These are phyloP conservation scores for Notechis scutatus DNA, from an alignment of 2,113 vertebrate genomes.

Conservation along the genomic window DNA sequence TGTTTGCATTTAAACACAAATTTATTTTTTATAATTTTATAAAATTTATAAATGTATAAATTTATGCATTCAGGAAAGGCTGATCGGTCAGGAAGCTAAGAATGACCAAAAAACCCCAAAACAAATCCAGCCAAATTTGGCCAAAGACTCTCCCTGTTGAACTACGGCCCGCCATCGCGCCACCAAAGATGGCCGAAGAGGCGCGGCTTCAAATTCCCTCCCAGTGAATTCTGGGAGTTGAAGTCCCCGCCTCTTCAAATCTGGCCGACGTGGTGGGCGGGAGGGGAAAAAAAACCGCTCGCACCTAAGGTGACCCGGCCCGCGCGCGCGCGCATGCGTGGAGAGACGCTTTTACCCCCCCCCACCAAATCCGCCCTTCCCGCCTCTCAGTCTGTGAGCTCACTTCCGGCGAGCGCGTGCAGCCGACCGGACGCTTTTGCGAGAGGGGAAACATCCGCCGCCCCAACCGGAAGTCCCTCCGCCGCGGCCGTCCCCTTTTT, in stretches of 20 bases:
- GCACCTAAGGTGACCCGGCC: not conserved
- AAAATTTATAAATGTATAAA: too few relatives aligned
- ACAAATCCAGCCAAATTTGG: not conserved
- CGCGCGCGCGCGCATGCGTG: not conserved
- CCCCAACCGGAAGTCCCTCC: constrained; percentile 12
- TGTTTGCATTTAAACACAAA: too few relatives aligned
- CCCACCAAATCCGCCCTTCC: too few relatives aligned
- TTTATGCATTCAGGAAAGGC: too few relatives aligned
- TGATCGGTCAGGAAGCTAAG: not conserved
- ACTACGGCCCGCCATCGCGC: not conserved
- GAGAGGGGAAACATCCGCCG: not conserved
- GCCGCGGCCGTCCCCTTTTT: not conserved
- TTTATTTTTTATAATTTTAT: too few relatives aligned
- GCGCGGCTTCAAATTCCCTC: not conserved
- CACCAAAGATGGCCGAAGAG: not conserved
- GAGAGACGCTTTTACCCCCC: accelerated
- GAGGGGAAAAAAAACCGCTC: not conserved
- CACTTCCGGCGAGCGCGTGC: constrained; percentile 10
- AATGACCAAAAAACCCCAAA: not conserved
- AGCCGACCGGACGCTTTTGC: constrained; percentile 9
- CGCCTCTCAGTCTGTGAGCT: not conserved
- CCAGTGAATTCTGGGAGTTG: not conserved
- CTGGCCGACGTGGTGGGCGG: not conserved
- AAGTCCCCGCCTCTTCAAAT: not conserved
- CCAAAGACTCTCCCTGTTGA: not conserved